Evolutionary conservation across 2,797 vertebrate genomes (phyloP), one percentile per base, ranked within the genome.

Genomic region (Artibeus jamaicensis): DNA sequence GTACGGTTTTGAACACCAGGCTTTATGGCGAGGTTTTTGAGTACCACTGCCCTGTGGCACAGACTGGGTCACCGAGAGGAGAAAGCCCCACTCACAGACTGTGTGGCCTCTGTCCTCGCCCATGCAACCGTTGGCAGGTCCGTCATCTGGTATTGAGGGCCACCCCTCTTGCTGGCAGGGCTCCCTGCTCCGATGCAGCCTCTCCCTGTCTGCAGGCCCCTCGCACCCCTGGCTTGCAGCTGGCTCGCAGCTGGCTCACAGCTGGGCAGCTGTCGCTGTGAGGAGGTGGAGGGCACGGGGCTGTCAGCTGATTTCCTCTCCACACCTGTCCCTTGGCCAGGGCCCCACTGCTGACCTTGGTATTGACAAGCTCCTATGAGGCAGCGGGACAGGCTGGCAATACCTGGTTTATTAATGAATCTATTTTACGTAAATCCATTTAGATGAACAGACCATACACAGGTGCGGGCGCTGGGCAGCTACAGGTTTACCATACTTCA

Each of bases 21-120:
- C 70, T 97, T 97, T 97, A 97, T 3, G 76, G 86, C 77, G 83
- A 59, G 42, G 37, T 98, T 97, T 97, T 59, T 93, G 97, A 97
- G 89, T 96, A 93, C 89, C 39, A 74, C 79, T 86, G 86, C 82
- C 95, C 95, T 32, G 10, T 16, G 53, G 77, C 77, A 86, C 82
- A 90, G 50, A 76, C 68, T n/a, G 46, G 91, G 93, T 88, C 93
- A 86, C 81, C 0, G 2, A 6, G 68, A 91, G 83, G 88, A 93
- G 81, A 57, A 18, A 3, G 26, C 46, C 74, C 74, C 65, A 67
- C 85, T 96, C 68, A 59, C 7, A 26, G 42, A 87, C 44, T 1
- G 73, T 4, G 16, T 32, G 70, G 70, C 91, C 91, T 93, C 89
- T 96, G 94, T 71, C 81, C 81, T 91, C 73, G 78, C 7, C 42